Conservation (phyloP, 2,113 vertebrate genomes). For the Harpagus bidentatus region DNA sequence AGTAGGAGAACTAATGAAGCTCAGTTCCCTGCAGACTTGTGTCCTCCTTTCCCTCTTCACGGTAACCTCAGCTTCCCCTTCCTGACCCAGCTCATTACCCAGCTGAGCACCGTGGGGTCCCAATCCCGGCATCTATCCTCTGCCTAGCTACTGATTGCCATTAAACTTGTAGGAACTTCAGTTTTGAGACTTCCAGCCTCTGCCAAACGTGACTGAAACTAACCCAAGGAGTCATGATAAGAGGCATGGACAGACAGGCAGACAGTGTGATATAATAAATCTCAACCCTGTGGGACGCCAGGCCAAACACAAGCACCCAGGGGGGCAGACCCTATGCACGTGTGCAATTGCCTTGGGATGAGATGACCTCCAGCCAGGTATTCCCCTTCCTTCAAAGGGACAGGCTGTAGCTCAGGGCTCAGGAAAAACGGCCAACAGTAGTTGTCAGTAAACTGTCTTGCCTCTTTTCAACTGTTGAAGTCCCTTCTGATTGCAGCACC, state of each 20-base stretch:
- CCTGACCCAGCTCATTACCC: neutral
- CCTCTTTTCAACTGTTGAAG: neutral
- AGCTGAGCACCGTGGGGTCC: neutral
- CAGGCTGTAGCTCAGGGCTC: neutral
- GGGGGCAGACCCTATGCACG: accelerated
- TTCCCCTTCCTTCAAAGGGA: neutral
- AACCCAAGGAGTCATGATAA: neutral
- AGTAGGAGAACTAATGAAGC: neutral
- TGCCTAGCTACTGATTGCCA: neutral
- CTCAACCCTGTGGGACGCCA: neutral
- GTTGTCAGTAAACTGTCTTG: neutral
- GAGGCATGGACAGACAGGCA: neutral
- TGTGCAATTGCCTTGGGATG: neutral
- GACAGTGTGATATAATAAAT: neutral
- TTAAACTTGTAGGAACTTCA: neutral
- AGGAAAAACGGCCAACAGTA: neutral
- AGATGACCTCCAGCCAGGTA: neutral
- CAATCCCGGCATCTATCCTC: neutral
- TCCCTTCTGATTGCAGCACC: neutral
- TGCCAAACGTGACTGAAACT: neutral
- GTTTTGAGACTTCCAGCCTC: neutral
- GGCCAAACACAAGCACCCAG: neutral
- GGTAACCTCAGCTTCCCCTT: neutral
- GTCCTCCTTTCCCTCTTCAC: neutral
- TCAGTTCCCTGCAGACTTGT: neutral